phyloP scores from a whole-genome alignment of 2,888 invertebrate genomes.

The Thera britannica region DNA sequence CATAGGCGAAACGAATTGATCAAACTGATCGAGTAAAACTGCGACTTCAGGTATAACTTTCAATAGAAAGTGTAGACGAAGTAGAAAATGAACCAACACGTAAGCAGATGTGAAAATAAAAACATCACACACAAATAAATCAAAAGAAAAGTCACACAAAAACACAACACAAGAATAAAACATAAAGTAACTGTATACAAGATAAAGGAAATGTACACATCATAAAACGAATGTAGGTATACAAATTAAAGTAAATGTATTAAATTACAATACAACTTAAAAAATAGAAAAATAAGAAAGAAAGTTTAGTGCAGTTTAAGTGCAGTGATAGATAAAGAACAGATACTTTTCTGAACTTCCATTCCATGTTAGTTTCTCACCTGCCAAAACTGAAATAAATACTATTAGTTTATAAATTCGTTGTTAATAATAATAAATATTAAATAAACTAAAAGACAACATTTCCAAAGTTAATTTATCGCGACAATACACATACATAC shows the following conservation, averaged over 20 bases:
- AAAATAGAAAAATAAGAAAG: background rate
- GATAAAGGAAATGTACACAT: background rate
- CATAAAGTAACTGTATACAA: background rate
- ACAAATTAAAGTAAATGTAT: background rate
- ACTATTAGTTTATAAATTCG: constrained; percentile 32
- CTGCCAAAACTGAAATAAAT: constrained; percentile 64
- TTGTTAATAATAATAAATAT: constrained; percentile 10
- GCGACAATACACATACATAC: too few relatives aligned
- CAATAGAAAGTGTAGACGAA: background rate
- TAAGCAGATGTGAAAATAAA: constrained; percentile 19
- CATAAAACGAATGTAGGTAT: background rate
- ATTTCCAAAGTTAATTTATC: too few relatives aligned
- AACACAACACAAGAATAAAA: constrained; percentile 8
- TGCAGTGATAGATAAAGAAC: constrained; percentile 26
- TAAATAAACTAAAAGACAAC: background rate
- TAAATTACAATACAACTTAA: background rate
- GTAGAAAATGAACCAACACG: constrained; percentile 11
- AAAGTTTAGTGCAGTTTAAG: constrained; percentile 12
- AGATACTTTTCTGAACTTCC: constrained; percentile 39
- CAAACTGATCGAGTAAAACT: too few relatives aligned
- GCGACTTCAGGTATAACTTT: background rate
- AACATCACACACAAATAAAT: constrained; percentile 11
- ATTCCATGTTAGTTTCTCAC: constrained; percentile 51
- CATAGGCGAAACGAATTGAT: too few relatives aligned
- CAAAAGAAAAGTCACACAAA: constrained; percentile 11